Percentiles rank a stretch among this genome's conserved stretches.
phyloP scores from a whole-genome alignment of 2,113 vertebrate species.

The Triplophysa dalaica region DNA sequence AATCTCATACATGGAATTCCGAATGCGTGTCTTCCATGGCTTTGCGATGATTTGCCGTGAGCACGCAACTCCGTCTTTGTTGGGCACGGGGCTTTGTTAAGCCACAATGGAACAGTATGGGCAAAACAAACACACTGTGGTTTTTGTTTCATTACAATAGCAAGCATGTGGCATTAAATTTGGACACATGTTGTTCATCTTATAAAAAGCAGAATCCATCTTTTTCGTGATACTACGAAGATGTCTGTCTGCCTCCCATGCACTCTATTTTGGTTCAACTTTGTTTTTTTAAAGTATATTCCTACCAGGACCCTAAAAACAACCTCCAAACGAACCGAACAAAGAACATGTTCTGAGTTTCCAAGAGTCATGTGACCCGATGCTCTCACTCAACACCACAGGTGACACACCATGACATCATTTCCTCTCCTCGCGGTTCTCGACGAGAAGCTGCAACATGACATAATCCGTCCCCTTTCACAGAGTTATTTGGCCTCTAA shows the following conservation, averaged over 20 bases:
- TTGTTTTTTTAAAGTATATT: constrained; percentile 10
- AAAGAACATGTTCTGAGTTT: constrained; percentile 13
- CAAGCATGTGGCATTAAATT: neutral
- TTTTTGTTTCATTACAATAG: neutral
- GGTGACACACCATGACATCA: constrained; percentile 53
- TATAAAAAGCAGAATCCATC: neutral
- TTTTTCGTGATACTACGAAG: constrained; percentile 7
- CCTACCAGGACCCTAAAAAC: neutral
- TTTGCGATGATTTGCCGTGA: constrained; percentile 14
- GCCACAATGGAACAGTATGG: neutral
- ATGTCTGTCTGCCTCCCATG: constrained; percentile 13
- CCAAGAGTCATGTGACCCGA: constrained; percentile 41
- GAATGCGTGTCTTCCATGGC: neutral
- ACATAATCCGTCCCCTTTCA: constrained; percentile 40
- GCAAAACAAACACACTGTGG: neutral
- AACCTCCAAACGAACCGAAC: neutral
- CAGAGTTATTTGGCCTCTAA: constrained; percentile 40
- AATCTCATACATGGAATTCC: constrained; percentile 32
- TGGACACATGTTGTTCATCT: neutral
- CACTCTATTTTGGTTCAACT: constrained; percentile 26
- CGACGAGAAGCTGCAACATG: constrained; percentile 29
- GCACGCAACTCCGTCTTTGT: constrained; percentile 25
- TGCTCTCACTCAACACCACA: constrained; percentile 31
- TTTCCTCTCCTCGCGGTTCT: constrained; percentile 47
- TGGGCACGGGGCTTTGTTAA: neutral